phyloP scores from a whole-genome alignment of 2,888 invertebrate genomes.

The Dromius quadrimaculatus region DNA sequence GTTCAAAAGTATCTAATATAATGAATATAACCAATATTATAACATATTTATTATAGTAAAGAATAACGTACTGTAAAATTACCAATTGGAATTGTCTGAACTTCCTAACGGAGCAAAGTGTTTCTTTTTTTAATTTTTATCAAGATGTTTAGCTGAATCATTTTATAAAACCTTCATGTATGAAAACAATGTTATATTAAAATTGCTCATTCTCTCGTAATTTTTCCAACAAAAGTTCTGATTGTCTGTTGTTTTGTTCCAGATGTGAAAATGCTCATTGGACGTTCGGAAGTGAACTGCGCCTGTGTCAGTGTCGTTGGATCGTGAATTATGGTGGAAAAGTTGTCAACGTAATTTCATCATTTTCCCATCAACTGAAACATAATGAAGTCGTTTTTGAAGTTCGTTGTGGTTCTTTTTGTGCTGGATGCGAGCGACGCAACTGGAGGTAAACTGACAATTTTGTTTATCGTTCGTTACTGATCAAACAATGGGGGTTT shows the following conservation, averaged over 20 bases:
- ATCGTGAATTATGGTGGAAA: conserved; percentile 45
- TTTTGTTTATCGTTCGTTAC: conserved; percentile 33
- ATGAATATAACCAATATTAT: no score
- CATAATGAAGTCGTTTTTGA: conserved; percentile 50
- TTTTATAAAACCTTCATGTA: no score
- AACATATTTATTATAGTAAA: no score
- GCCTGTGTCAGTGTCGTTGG: conserved; percentile 37
- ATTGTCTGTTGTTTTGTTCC: conserved; percentile 15
- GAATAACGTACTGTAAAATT: no score
- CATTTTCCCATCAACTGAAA: conserved; percentile 49
- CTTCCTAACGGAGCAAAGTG: no score
- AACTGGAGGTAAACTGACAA: conserved; percentile 40
- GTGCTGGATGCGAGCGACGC: conserved; percentile 35
- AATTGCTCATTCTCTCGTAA: no score
- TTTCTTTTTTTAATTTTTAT: no score
- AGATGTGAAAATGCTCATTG: conserved; percentile 39
- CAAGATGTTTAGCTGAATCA: no score
- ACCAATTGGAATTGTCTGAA: no score
- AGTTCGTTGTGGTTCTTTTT: conserved; percentile 42
- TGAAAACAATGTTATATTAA: no score
- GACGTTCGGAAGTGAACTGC: conserved; percentile 7
- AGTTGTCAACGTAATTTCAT: conserved; percentile 46
- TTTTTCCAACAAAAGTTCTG: neutral
- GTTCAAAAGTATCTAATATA: no score
- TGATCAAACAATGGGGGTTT: conserved; percentile 25